Percentiles rank a stretch among this genome's conserved stretches.
phyloP scores from a whole-genome alignment of 2,113 vertebrate species.

The Origma solitaria region DNA sequence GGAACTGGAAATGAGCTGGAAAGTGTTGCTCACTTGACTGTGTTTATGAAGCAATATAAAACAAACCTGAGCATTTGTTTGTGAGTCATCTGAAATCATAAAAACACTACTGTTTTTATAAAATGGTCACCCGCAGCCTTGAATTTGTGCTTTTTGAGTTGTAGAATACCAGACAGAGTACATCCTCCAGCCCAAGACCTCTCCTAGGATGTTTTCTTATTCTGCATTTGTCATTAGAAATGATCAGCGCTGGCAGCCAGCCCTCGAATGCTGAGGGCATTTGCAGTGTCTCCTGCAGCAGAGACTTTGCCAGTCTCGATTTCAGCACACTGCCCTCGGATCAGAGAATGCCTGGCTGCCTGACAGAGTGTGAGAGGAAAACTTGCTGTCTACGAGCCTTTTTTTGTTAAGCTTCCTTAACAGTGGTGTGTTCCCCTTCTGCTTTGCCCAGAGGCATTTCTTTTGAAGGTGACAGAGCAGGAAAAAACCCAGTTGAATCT shows the following conservation, averaged over 20 bases:
- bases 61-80: not conserved
- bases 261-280: not conserved
- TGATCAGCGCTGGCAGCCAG: not conserved
- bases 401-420: not conserved
- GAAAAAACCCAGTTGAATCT: not conserved
- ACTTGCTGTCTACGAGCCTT: not conserved
- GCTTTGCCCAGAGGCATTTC: not conserved
- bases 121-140: accelerated
- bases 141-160: not conserved
- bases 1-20: not conserved
- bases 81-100: not conserved
- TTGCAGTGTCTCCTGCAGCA: not conserved
- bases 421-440: not conserved
- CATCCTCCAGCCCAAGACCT: not conserved
- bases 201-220: not conserved
- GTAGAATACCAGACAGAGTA: not conserved
- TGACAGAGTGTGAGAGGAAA: not conserved
- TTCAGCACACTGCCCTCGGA: not conserved
- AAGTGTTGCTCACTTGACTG: not conserved
- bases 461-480: not conserved
- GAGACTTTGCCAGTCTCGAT: not conserved
- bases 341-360: not conserved
- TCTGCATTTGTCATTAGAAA: accelerated
- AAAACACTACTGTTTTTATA: not conserved
- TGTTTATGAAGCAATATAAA: not conserved